Evolutionary conservation across 2,888 invertebrate genomes (phyloP), one percentile per base, ranked within the genome.

Genomic region (Dolomedes plantarius): DNA sequence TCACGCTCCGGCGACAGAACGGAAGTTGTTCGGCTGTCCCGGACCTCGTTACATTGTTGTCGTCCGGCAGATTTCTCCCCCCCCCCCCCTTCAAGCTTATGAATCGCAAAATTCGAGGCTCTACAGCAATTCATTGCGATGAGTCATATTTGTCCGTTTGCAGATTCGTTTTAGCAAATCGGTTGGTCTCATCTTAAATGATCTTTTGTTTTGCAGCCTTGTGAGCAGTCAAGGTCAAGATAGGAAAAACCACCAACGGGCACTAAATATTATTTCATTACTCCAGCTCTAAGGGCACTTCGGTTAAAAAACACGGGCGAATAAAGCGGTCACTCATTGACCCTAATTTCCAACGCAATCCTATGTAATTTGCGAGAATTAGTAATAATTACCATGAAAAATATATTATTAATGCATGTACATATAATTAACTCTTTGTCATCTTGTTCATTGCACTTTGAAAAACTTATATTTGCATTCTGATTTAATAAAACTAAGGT

Each of bases 1-100:
- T 67, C 32, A 67, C 67, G 67, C 67, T 67, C 67, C 23, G 32
- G 32, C 32, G 36, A 19, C 19, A 29, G 36, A 67, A 67, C 67
- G 67, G 67, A 67, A 67, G 67, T 67, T 1, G 67, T 23, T 23
- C 56, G 23, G 5, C 56, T 23, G 23, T 56, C 23, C 56, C 56
- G 56, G 56, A 56, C 56, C 56, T 56, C 1, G 56, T 56, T 23
- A 23, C 23, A 23, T 56, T 23, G 56, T 56, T 23, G 2, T 56
- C 16, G 56, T 56, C 56, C 56, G 56, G 23, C 56, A 19, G 11
- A 23, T 6, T 13, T n/a, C 23, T 56, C 56, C 1, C 23, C 23
- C 56, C 23, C 16, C 41, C 16, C 41, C 16, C 41, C 41, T 16
- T 16, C 13, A 9, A 5, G 41, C 41, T 16, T 36, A 36, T 36